Evolutionary conservation across 2,888 invertebrate species (phyloP), one percentile per base, ranked within the genome.

Genomic region (Oxyscelio sp.): DNA sequence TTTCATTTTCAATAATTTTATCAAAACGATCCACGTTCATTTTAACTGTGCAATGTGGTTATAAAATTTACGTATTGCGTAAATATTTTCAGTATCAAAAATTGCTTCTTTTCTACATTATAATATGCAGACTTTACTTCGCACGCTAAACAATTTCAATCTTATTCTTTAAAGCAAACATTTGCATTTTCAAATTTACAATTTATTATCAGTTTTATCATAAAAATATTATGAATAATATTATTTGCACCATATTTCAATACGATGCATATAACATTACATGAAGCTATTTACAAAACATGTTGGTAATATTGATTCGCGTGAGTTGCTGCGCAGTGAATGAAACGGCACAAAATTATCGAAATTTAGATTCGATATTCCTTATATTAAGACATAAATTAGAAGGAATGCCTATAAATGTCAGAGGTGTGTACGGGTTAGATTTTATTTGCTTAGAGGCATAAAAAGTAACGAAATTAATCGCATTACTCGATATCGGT

Each of bases 271-370:
- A 66, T 66, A 38, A 17, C 54, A 54, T 54, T 56, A 38, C 27
- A 15, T 13, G 43, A 0, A 19, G 15, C 31, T 68, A 43, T 68
- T 68, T 54, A 56, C 68, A 68, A 68, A 56, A 68, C 43, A 56
- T 31, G 56, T n/a, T 24, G 19, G 56, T 43, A 56, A 56, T 68
- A 68, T 68, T 68, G 68, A 70, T 70, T 70, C 54, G 43, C 68
- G 19, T 31, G 68, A 70, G 56, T 43, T 45, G 56, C 43, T 54
- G 54, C 68, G 54, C 66, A 27, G 19, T 22, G 68, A 45, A 70
- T 70, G 68, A 56, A 45, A 70, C 45, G 31, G 56, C 68, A 70
- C 31, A 70, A 68, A 68, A 13, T 34, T 70, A 43, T 70, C 31
- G 31, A 70, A 56, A 56, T 70, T 56, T 45, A 70, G 56, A 19